phyloP scores from a whole-genome alignment of 2,888 invertebrate species.

The Hetaerina titia region DNA sequence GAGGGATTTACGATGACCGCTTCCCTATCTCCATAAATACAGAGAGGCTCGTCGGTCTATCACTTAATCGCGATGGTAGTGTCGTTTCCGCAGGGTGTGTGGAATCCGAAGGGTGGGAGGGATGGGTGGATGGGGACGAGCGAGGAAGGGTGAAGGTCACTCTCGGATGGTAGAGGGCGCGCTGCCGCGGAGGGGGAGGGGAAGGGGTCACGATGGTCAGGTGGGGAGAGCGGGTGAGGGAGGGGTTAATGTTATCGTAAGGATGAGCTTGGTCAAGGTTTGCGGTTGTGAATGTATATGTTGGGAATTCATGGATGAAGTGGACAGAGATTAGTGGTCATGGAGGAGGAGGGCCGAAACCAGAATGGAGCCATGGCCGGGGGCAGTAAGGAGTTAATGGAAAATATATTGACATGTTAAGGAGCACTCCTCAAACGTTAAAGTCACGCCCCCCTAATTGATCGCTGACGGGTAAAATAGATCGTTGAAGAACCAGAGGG shows the following conservation, averaged over 20 bases:
- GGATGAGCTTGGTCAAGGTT: not conserved
- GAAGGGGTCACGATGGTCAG: too few species aligned
- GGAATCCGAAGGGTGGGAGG: not conserved
- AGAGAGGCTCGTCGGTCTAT: slow-evolving; percentile 36
- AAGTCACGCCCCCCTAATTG: not conserved
- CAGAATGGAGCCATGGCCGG: not conserved
- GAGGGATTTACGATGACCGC: slow-evolving; percentile 8
- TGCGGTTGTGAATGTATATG: not conserved
- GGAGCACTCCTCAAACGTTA: not conserved
- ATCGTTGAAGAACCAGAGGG: not conserved
- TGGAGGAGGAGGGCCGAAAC: not conserved
- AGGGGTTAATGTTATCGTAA: not conserved
- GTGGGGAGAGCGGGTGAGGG: not conserved
- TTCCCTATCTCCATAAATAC: slow-evolving; percentile 53
- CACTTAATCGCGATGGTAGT: slow-evolving; percentile 49
- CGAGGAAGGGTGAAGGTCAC: not conserved
- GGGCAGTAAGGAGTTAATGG: not conserved
- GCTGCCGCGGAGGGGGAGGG: too few species aligned
- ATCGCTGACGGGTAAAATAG: not conserved
- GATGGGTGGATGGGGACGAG: not conserved
- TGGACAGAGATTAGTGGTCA: not conserved
- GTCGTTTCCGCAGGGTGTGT: not conserved
- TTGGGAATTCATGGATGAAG: not conserved
- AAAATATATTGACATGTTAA: not conserved
- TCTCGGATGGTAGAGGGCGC: not conserved